Percentiles rank a stretch among this genome's conserved stretches.
These are phyloP conservation scores for Iphiclides podalirius DNA, from an alignment of 2,888 invertebrate genomes.

Conservation along the genomic window DNA sequence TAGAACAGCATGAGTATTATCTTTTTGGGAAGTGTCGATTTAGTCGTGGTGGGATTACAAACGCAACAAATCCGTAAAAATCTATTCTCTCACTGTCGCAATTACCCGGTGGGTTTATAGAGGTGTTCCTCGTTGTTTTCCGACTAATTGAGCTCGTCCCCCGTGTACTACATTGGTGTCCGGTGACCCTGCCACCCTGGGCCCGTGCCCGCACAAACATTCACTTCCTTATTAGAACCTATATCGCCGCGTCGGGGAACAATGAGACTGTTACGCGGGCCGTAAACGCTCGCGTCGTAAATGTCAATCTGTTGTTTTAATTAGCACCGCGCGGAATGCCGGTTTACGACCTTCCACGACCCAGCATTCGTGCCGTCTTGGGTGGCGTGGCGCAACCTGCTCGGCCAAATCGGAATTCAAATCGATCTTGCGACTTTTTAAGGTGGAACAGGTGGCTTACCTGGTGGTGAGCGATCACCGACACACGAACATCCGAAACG, in stretches of 20 bases:
- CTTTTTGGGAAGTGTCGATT: too few relatives aligned
- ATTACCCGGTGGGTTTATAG: too few relatives aligned
- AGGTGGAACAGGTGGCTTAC: too few relatives aligned
- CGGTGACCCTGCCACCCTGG: constrained; percentile 24
- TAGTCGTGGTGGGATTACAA: too few relatives aligned
- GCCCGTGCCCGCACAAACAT: constrained; percentile 60
- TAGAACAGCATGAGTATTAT: too few relatives aligned
- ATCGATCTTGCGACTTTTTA: too few relatives aligned
- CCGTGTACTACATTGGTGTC: constrained; percentile 5
- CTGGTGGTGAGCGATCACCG: too few relatives aligned
- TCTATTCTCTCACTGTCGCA: too few relatives aligned
- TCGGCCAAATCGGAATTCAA: constrained; percentile 4
- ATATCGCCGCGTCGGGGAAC: constrained; percentile 48
- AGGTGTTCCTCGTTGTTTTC: too few relatives aligned
- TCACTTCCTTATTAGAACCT: constrained; percentile 73
- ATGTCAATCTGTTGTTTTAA: constrained; percentile 39
- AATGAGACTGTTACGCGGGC: constrained; percentile 57
- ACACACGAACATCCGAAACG: too few relatives aligned
- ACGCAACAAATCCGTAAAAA: too few relatives aligned
- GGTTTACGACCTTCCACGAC: constrained; percentile 6
- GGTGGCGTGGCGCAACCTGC: constrained; percentile 9
- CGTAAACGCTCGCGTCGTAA: constrained; percentile 53
- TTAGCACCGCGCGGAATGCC: constrained; percentile 23
- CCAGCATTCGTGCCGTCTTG: constrained; percentile 7
- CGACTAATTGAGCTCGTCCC: background rate